Evolutionary conservation across 2,113 vertebrate species (phyloP), one percentile per base, ranked within the genome.

Genomic region (Chlorodrepanis virens): DNA sequence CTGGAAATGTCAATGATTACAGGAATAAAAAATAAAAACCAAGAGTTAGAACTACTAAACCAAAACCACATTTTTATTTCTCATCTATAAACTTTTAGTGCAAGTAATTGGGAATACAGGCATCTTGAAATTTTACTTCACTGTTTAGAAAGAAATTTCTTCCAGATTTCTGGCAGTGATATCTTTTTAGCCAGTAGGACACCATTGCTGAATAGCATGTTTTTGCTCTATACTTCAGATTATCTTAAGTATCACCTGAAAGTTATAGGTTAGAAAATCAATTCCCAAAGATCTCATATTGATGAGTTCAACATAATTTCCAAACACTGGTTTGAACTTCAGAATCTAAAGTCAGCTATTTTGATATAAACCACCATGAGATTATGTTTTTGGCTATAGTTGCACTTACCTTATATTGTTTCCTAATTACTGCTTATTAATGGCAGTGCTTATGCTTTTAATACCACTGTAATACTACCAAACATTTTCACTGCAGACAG

Each of bases 111-210:
- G 52, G 39, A 93, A 70, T 90, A 70, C 47, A 88, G 50, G n/a
- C 79, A 89, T 88, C 85, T 88, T 93, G 60, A 96, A 87, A 87
- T 96, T 93, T 93, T 93, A 77, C 24, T 93, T 86, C 42, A 81
- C 10, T 67, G 28, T 88, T 92, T 77, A 63, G 69, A 90, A 77
- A 68, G 59, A 83, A 74, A 87, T 81, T n/a, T 54, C 39, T 75
- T 81, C 56, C 64, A 70, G 45, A 57, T 64, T 92, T 77, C 67
- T 95, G 37, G 22, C 47, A 71, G 9, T 20, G 9, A 83, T 21
- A 89, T 52, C 56, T 56, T 89, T 90, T 59, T 47, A 86, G 64
- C 44, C 42, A 50, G 33, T 39, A 57, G 50, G 56, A 68, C 3
- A 5, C 19, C 2, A 2, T 7, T 72, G 49, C 11, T 49, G 27